Evolutionary conservation across 2,113 vertebrate species (phyloP), one percentile per base, ranked within the genome.

Genomic region (Rutilus rutilus): DNA sequence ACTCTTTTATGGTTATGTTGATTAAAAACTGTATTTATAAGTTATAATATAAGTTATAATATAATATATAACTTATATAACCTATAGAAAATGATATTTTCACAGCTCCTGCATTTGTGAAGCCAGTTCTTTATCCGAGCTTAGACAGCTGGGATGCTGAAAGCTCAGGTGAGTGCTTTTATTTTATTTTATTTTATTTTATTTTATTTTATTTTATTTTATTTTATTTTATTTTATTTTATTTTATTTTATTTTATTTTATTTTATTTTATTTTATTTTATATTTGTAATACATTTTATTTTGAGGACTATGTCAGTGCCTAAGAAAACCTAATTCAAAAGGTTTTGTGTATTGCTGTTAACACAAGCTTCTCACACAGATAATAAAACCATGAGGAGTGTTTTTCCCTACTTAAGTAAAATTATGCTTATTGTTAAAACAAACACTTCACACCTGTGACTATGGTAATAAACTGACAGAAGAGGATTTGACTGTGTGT

Each of bases 71-170:
- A n/a, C n/a, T n/a, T n/a, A n/a, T n/a, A n/a, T n/a, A n/a, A 23
- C 9, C 3, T 50, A 54, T 54, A 21, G 6, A 57, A 57, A 23
- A 23, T 9, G 8, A 25, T 65, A 54, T 84, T 50, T 59, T 74
- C 17, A 62, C 67, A 65, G 82, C 71, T 42, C n/a, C 14, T 62
- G 21, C 79, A 78, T 86, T 83, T 83, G 36, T 60, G 4, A 90
- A 86, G 25, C 87, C 88, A 57, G 19, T 25, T 27, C 47, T 90
- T 15, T 91, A 89, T 75, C 89, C 90, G 6, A 86, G 11, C 45
- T 17, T 91, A 0, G 27, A 85, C 1, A 78, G 25, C 47, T 77
- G 86, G 67, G 57, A 71, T 52, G 47, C 60, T 2, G 25, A 87
- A 47, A 87, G 82, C 77, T 60, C 88, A 86, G 88, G 90, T 90